Percentiles rank a stretch among this genome's conserved stretches.
phyloP scores from a whole-genome alignment of 2,888 invertebrate species.

The Eledona agricola region DNA sequence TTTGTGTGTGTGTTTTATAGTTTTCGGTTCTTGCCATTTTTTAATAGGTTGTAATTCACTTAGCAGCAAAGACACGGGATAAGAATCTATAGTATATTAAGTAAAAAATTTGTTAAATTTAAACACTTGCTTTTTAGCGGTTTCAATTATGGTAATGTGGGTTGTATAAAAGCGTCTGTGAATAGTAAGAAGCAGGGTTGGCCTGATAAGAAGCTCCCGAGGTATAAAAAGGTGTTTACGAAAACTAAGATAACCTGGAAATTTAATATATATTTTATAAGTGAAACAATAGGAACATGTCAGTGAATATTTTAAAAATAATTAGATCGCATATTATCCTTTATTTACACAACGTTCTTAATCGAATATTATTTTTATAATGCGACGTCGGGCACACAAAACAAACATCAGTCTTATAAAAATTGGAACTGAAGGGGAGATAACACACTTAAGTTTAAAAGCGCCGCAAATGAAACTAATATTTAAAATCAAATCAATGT shows the following conservation, averaged over 20 bases:
- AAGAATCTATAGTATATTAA: too few relatives aligned
- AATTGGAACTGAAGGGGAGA: too few relatives aligned
- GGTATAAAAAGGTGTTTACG: conserved; percentile 36
- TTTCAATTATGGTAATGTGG: conserved; percentile 25
- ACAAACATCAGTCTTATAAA: conserved; percentile 14
- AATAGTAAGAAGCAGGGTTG: conserved; percentile 11
- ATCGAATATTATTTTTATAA: conserved; percentile 23
- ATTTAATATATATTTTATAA: conserved; percentile 42
- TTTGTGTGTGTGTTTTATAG: too few relatives aligned
- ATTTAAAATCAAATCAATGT: conserved; percentile 25
- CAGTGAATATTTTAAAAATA: conserved; percentile 46
- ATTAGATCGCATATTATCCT: conserved; percentile 43
- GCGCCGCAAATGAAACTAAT: conserved; percentile 22
- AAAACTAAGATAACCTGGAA: conserved; percentile 39
- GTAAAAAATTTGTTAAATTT: conserved; percentile 1
- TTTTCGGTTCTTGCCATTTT: too few relatives aligned
- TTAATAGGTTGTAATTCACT: too few relatives aligned
- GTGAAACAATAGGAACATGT: conserved; percentile 43
- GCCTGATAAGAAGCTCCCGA: conserved; percentile 25
- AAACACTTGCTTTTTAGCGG: conserved; percentile 13
- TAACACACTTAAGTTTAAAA: too few relatives aligned
- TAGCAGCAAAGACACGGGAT: too few relatives aligned
- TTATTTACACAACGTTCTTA: conserved; percentile 34
- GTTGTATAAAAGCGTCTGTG: conserved; percentile 23
- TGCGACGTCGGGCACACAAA: conserved; percentile 7